These are phyloP conservation scores for Xenops minutus DNA, from an alignment of 2,797 vertebrate genomes.

Conservation along the genomic window DNA sequence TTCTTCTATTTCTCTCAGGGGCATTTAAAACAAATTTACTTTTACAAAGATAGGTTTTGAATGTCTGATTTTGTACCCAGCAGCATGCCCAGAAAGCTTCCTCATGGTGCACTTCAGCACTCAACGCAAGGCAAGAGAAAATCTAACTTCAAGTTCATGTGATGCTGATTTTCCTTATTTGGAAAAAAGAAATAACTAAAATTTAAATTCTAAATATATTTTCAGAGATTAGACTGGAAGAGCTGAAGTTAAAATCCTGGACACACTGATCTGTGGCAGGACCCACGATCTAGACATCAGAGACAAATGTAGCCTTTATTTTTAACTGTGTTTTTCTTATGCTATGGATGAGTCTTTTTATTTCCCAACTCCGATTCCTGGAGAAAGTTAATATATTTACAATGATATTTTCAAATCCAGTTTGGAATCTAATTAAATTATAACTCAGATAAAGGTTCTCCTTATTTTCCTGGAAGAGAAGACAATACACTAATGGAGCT, in stretches of 20 bases:
- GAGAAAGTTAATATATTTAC: neutral
- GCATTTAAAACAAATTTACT: neutral
- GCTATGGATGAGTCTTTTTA: neutral
- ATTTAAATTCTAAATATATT: neutral
- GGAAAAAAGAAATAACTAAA: neutral
- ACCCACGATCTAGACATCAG: neutral
- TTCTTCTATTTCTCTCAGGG: neutral
- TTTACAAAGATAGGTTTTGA: neutral
- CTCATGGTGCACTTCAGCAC: neutral
- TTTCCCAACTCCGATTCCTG: neutral
- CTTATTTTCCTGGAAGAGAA: slow-evolving; percentile 39
- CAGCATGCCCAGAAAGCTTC: neutral
- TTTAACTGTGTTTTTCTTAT: neutral
- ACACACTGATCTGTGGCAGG: neutral
- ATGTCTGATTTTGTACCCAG: neutral
- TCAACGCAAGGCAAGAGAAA: neutral
- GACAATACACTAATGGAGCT: neutral
- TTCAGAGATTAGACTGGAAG: neutral
- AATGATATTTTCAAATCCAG: neutral
- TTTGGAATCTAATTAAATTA: slow-evolving; percentile 2
- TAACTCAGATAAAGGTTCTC: slow-evolving; percentile 6
- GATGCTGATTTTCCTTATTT: neutral
- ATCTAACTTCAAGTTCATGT: neutral
- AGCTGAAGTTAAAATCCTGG: neutral
- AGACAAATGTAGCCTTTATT: neutral